Base-by-base conservation (phyloP, 2,888 invertebrate genomes). In the Agonopterix alstromeriana region DNA sequence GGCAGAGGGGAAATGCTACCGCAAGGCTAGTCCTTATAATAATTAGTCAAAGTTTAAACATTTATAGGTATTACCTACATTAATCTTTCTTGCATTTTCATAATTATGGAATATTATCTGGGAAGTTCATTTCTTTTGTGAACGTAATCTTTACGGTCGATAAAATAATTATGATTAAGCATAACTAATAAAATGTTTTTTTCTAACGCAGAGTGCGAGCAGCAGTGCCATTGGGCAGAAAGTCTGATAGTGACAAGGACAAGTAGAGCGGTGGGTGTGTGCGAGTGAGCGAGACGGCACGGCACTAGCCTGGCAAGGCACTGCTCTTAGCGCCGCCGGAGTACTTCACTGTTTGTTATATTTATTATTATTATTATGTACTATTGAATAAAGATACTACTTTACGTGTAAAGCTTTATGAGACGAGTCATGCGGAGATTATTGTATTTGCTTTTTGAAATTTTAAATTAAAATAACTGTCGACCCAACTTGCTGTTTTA, bases 141-240 rank as follows among this genome's bases (percentile, higher is more conserved):
- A n/a, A n/a, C n/a, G n/a, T n/a, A n/a, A n/a, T n/a, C n/a, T n/a
- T n/a, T n/a, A n/a, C n/a, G n/a, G n/a, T n/a, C n/a, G n/a, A n/a
- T n/a, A n/a, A n/a, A n/a, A n/a, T n/a, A n/a, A n/a, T n/a, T 14
- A 14, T 27, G 27, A 27, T 1, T 5, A 1, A 27, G 0, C 5
- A 27, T 27, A 7, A 27, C 2, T 27, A 27, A 27, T 27, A 27
- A 27, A 27, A 27, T 27, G 38, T 38, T 8, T 38, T 38, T 36
- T 8, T 38, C n/a, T 36, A 36, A 38, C 1, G 36, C 90, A 97
- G 97, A 82, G 94, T 97, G 70, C 94, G 94, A 82, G 95, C 94
- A 67, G 95, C 95, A 65, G 93, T 97, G 82, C 97, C 97, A 57
- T 93, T 96, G 81, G 96, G 96, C 82, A 94, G 95, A 90, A 96